Evolutionary conservation across 2,797 vertebrate species (phyloP).

Genomic region (Dromococcyx pavoninus): DNA sequence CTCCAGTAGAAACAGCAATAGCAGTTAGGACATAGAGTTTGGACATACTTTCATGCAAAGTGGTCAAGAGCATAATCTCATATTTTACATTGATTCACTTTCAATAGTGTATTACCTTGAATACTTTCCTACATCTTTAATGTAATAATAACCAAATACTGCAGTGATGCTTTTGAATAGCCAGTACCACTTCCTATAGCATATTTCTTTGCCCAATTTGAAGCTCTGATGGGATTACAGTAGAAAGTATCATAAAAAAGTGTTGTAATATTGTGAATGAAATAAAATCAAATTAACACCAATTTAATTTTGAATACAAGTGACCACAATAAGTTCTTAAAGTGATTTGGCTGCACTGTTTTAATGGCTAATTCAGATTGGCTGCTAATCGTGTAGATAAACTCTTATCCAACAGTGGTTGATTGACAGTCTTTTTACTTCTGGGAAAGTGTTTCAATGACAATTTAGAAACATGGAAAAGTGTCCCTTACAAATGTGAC

Average conservation of each 20-base stretch:
- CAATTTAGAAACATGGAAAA: background rate
- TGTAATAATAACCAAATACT: background rate
- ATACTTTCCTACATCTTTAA: constrained; percentile 1
- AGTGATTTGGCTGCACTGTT: background rate
- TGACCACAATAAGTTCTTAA: background rate
- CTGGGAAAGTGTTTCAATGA: background rate
- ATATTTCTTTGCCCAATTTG: background rate
- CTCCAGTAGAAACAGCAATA: background rate
- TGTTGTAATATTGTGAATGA: background rate
- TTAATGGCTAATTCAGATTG: constrained; percentile 7
- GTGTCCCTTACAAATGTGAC: background rate
- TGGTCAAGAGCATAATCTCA: constrained; percentile 45
- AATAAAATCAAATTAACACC: constrained; percentile 3
- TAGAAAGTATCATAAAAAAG: background rate
- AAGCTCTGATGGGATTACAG: background rate
- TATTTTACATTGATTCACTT: background rate
- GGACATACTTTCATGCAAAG: background rate
- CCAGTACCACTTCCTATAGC: background rate
- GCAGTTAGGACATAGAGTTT: background rate
- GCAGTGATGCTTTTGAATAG: constrained; percentile 11
- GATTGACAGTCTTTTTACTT: background rate
- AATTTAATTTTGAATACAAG: constrained; percentile 21
- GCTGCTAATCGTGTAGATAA: background rate
- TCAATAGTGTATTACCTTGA: constrained; percentile 9
- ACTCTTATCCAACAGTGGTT: background rate